Evolutionary conservation across 2,113 vertebrate genomes (phyloP), one percentile per base, ranked within the genome.

Genomic region (Mesembrinibis cayennensis): DNA sequence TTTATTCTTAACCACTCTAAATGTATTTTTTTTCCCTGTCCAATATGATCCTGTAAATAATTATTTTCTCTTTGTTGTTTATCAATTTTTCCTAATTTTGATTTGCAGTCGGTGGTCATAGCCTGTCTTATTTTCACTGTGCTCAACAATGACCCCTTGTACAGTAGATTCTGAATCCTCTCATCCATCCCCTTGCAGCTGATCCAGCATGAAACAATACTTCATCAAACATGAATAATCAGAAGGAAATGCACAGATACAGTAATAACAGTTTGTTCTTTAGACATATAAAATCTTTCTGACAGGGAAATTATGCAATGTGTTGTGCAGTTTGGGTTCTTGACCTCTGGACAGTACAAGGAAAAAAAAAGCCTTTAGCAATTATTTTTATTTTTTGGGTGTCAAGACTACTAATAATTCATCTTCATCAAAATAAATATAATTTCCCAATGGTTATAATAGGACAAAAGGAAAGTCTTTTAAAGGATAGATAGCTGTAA

Each of bases 271-370:
- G 3, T 32, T 49, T 65, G 3, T 0, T 42, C 42, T 74, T 89
- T 29, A 21, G 6, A 67, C 2, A 15, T 10, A 50, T 8, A 9
- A 58, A 74, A 16, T 29, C 4, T 45, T 93, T 52, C 32, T 67
- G n/a, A 36, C 1, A 66, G 20, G 9, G 8, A 82, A 95, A 58
- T 85, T 13, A 49, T 27, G 13, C 15, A 45, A 25, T 44, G 2
- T 29, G 7, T 38, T 77, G 5, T 66, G 16, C 20, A 67, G 15
- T 62, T 38, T 29, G 21, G 16, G 11, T 61, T 26, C 10, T 74
- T 56, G 49, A 27, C 13, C 14, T 53, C 52, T 67, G 16, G 11
- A 76, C 4, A 52, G 5, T 52, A 65, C 0, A 0, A 74, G 32
- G 3, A 3, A 10, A 55, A 67, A 69, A 49, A 44, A 72, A 52